These are phyloP conservation scores for Agrenia bidenticulata DNA, from an alignment of 2,888 invertebrate species.

Conservation along the genomic window DNA sequence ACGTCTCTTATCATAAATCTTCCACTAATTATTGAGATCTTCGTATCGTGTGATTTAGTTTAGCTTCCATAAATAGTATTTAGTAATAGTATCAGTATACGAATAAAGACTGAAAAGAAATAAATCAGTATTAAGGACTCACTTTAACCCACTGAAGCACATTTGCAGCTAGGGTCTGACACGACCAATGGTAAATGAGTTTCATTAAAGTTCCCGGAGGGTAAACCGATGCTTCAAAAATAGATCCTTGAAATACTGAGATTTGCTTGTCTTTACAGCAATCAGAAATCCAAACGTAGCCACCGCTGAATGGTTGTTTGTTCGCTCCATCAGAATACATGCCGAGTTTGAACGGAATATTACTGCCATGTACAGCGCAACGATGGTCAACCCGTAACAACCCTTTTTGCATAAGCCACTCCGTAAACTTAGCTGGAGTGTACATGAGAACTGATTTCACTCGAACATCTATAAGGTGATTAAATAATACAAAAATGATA, in stretches of 20 bases:
- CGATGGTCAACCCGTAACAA: conserved; percentile 76
- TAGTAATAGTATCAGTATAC: too few relatives aligned
- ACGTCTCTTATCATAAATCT: too few relatives aligned
- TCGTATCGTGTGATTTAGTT: too few relatives aligned
- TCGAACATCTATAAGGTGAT: conserved; percentile 64
- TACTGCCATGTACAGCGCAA: conserved; percentile 66
- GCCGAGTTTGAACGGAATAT: conserved; percentile 70
- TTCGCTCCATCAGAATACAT: conserved; percentile 83
- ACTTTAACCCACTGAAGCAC: conserved; percentile 84
- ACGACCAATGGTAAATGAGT: conserved; percentile 86
- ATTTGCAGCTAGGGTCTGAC: conserved; percentile 85
- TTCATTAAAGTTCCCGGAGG: conserved; percentile 80
- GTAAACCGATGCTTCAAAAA: conserved; percentile 83
- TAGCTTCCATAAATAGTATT: too few relatives aligned
- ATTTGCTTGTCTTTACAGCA: conserved; percentile 83
- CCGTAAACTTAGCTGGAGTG: conserved; percentile 80
- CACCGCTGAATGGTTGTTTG: conserved; percentile 83
- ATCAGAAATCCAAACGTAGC: conserved; percentile 87
- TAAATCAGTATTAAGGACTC: conserved; percentile 12
- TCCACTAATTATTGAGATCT: too few relatives aligned
- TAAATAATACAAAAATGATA: neutral
- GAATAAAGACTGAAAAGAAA: neutral
- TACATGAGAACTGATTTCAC: conserved; percentile 80
- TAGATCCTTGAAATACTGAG: conserved; percentile 81
- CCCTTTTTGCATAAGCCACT: conserved; percentile 86